Base-by-base conservation (phyloP, 2,797 vertebrate genomes). In the Smutsia gigantea region DNA sequence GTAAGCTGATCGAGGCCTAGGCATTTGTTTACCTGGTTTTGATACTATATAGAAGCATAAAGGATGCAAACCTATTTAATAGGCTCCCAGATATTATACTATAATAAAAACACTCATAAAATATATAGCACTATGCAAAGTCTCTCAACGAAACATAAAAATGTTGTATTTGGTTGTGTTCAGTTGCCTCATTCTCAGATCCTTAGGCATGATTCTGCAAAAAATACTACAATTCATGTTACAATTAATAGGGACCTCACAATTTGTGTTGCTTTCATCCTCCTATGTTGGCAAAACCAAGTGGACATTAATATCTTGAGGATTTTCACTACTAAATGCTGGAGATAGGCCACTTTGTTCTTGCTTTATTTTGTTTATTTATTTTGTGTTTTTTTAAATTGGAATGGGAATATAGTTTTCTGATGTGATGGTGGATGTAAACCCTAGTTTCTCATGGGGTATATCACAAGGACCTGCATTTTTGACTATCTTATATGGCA, bases 361-460 rank as follows among this genome's bases (percentile, higher is more conserved):
- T 34, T 72, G 42, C n/a, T 46, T n/a, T 82, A 59, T 63, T 66
- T 78, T 77, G 12, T 37, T 57, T 55, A 31, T 59, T 51, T 7
- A 39, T 78, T 55, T 18, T 34, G 25, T 34, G 51, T 63, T 75
- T 21, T 7, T 42, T 49, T 51, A 14, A 7, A 3, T 17, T 61
- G 49, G 18, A 79, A 25, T 42, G 42, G n/a, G 51, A 19, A 49
- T 19, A 46, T 71, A 31, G 3, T 34, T 31, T 8, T 82, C 29
- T 72, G 42, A 37, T 21, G 29, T 59, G 14, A 37, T 59, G 31
- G 5, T 53, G 1, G 21, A 19, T 61, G 53, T 59, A 29, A 25
- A 49, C 23, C 4, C 37, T 9, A 17, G 7, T 3, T 57, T 15
- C 2, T 29, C 27, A 12, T 2, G 39, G 10, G 3, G 7, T 39